Evolutionary conservation across 2,113 vertebrate species (phyloP).

Genomic region (Ophthalmolycus amberensis): DNA sequence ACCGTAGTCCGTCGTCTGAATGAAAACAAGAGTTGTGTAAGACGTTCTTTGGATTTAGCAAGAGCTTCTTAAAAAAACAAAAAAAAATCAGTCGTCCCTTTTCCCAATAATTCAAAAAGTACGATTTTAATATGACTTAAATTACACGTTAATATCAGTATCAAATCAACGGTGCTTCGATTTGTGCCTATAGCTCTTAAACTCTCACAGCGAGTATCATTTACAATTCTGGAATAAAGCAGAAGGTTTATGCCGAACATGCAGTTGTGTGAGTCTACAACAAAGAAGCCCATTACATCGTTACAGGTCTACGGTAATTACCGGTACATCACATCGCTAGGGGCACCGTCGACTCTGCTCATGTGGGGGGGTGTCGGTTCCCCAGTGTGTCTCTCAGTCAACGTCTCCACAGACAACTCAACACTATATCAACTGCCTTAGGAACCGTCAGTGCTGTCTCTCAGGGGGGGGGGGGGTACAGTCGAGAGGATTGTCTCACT

Average conservation of each 20-base stretch:
- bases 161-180: not conserved
- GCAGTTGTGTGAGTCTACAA: constrained; percentile 1
- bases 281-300: constrained; percentile 25
- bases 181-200: not conserved
- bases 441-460: too few species aligned
- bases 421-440: not conserved
- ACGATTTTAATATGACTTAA: not conserved
- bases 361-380: not conserved
- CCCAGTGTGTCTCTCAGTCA: not conserved
- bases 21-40: constrained; percentile 5
- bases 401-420: constrained; percentile 1
- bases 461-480: too few species aligned
- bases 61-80: not conserved
- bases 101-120: not conserved
- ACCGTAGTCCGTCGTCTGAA: not conserved
- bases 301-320: constrained; percentile 38
- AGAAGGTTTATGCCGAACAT: not conserved
- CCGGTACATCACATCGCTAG: constrained; percentile 17
- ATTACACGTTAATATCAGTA: not conserved
- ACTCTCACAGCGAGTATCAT: not conserved
- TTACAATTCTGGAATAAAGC: constrained; percentile 4
- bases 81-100: not conserved
- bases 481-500: not conserved
- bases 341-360: not conserved
- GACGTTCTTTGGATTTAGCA: constrained; percentile 6